These are phyloP conservation scores for Microchrysa polita DNA, from an alignment of 2,888 invertebrate species.

Conservation along the genomic window DNA sequence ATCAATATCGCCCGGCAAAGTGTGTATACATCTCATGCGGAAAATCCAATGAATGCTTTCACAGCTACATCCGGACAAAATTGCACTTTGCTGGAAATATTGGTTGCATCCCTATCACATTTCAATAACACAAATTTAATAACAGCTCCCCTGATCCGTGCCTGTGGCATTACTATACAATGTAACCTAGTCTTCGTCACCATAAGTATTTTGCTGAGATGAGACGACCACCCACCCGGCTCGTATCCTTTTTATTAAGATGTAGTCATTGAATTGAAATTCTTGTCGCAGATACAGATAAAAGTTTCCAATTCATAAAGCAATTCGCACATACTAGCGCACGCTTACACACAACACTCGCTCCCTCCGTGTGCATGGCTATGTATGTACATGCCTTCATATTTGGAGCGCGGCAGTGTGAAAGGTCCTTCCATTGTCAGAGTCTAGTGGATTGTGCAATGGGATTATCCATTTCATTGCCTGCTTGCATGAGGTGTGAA, in stretches of 20 bases:
- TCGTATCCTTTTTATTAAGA: constrained; percentile 26
- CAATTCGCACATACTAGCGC: constrained; percentile 27
- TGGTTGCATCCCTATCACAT: constrained; percentile 2
- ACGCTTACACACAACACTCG: no score
- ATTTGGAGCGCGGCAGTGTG: constrained; percentile 20
- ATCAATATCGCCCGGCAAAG: no score
- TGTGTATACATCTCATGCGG: no score
- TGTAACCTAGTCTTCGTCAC: no score
- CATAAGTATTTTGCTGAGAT: no score
- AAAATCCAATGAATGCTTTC: no score
- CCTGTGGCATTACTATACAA: no score
- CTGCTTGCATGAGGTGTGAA: constrained; percentile 43
- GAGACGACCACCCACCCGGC: neutral
- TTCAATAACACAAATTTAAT: constrained; percentile 9
- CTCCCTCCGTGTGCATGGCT: no score
- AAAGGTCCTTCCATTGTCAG: constrained; percentile 36
- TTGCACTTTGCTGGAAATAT: no score
- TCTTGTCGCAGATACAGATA: constrained; percentile 41
- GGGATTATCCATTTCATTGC: constrained; percentile 45
- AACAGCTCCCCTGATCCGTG: neutral
- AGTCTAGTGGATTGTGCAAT: constrained; percentile 42
- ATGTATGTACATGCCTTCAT: neutral
- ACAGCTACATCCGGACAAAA: no score
- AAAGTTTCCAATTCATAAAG: constrained; percentile 45
- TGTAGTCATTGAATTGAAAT: constrained; percentile 43